A percentile compares a stretch with the other conserved stretches of the same genome.
phyloP scores from a whole-genome alignment of 2,888 invertebrate species.

The Cerceris ruficornis region DNA sequence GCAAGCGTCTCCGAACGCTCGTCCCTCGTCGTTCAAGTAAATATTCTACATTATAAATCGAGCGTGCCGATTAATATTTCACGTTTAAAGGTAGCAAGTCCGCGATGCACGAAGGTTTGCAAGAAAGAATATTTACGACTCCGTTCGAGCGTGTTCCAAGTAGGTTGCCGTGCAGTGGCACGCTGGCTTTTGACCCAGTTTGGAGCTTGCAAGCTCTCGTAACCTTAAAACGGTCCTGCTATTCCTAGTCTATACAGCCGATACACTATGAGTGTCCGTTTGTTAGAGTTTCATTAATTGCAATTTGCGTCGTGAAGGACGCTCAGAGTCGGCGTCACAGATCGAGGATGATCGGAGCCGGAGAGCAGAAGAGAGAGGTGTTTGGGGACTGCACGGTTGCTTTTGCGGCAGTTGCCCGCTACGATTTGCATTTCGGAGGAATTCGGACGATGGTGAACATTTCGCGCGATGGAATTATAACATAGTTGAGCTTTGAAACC shows the following conservation, averaged over 20 bases:
- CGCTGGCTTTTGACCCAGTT: slow-evolving; percentile 72
- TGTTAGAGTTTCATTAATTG: neutral
- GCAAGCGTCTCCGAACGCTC: no score
- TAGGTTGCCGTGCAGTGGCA: slow-evolving; percentile 57
- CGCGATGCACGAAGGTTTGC: slow-evolving; percentile 4
- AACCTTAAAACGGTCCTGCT: slow-evolving; percentile 65
- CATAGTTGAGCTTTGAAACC: no score
- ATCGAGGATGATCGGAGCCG: no score
- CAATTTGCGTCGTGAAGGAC: no score
- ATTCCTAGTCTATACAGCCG: slow-evolving; percentile 44
- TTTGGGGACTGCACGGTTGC: no score
- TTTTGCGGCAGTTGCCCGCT: no score
- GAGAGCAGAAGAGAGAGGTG: no score
- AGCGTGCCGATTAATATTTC: neutral
- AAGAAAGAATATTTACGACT: slow-evolving; percentile 57
- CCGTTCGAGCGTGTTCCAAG: slow-evolving; percentile 52
- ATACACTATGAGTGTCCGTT: slow-evolving; percentile 24
- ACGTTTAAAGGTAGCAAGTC: neutral
- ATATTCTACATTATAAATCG: no score
- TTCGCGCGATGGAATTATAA: no score
- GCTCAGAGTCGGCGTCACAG: neutral
- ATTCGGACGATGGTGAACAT: no score
- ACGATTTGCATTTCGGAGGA: no score
- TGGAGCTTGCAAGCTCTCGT: slow-evolving; percentile 64
- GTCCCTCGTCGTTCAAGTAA: no score